These are phyloP conservation scores for Tachysurus fulvidraco DNA, from an alignment of 2,113 vertebrate species.

Conservation along the genomic window DNA sequence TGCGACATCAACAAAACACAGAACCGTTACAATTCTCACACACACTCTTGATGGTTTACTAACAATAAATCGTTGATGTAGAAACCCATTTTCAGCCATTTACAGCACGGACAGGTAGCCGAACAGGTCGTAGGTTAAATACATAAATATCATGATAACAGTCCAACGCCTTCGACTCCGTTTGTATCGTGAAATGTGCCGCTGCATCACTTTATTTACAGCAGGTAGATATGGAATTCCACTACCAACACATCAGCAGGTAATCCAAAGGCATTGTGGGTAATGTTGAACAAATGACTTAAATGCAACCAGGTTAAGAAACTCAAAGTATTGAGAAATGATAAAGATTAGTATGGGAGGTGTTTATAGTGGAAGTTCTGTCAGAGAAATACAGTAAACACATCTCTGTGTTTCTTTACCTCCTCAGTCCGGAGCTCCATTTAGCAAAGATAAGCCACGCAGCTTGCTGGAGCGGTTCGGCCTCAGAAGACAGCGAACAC, in stretches of 20 bases:
- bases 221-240: background rate
- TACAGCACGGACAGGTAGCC: too few species aligned
- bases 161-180: too few species aligned
- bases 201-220: background rate
- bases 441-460: conserved; percentile 14
- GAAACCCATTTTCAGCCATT: too few species aligned
- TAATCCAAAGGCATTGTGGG: background rate
- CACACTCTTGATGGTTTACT: too few species aligned
- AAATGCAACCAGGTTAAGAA: too few species aligned
- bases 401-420: background rate
- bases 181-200: background rate
- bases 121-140: too few species aligned
- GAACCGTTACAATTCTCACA: too few species aligned
- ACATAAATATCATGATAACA: too few species aligned
- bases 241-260: background rate
- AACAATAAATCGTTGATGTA: too few species aligned
- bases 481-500: background rate
- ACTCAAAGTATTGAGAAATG: background rate
- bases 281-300: background rate
- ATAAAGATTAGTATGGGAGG: background rate
- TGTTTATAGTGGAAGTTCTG: background rate
- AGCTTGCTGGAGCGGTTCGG: conserved; percentile 48
- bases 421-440: conserved; percentile 26
- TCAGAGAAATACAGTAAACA: background rate
- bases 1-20: too few species aligned